phyloP scores from a whole-genome alignment of 1,140 invertebrate genomes.

The Apis florea region DNA sequence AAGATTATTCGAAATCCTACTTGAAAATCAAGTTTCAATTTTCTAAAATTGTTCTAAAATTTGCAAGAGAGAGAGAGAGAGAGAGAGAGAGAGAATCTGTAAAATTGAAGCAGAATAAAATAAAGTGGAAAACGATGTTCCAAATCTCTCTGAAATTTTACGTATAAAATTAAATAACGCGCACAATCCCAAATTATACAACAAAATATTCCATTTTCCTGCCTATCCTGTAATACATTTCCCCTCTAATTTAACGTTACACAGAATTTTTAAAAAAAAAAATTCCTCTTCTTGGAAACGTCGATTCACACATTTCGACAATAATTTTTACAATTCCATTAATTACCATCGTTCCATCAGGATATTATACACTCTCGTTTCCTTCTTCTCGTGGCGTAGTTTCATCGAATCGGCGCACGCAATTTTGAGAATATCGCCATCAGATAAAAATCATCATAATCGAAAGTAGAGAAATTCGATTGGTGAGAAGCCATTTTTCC shows the following conservation, averaged over 20 bases:
- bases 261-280: not conserved
- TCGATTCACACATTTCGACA: not conserved
- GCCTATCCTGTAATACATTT: not conserved
- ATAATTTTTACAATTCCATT: not conserved
- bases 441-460: not conserved
- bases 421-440: not conserved
- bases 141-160: not conserved
- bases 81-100: too few relatives aligned
- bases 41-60: too few relatives aligned
- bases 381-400: too few relatives aligned
- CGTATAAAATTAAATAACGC: not conserved
- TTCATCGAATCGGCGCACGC: too few relatives aligned
- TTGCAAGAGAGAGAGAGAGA: too few relatives aligned
- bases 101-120: not conserved
- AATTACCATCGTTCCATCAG: not conserved
- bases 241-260: not conserved
- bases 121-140: not conserved
- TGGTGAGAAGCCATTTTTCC: conserved; percentile 43
- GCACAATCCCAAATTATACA: not conserved
- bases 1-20: too few relatives aligned
- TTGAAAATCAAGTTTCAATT: too few relatives aligned
- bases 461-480: conserved; percentile 15
- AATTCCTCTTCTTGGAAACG: not conserved
- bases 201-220: not conserved
- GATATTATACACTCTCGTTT: too few relatives aligned